These are phyloP conservation scores for Dicaeum eximium DNA, from an alignment of 2,113 vertebrate species.

Conservation along the genomic window DNA sequence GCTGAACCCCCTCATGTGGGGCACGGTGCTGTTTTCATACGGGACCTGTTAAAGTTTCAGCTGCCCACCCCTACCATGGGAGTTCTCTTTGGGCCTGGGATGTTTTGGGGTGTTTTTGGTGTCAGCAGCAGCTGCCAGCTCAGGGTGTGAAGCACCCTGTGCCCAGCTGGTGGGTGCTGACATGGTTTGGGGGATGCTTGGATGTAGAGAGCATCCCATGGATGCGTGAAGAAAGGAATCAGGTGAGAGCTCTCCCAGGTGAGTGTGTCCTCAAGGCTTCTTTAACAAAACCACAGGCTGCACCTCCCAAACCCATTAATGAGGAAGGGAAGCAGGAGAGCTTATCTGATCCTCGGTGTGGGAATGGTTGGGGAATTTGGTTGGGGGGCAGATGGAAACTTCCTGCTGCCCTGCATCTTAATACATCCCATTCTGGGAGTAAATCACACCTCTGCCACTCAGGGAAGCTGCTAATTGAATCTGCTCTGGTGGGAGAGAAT, in stretches of 20 bases:
- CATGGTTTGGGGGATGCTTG: background rate
- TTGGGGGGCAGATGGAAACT: background rate
- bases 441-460: background rate
- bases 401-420: background rate
- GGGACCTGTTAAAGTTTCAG: background rate
- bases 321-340: background rate
- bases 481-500: background rate
- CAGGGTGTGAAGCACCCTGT: background rate
- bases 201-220: background rate
- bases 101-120: background rate
- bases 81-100: background rate
- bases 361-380: background rate
- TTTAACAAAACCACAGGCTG: background rate
- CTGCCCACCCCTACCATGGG: background rate
- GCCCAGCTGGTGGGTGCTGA: background rate
- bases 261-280: background rate
- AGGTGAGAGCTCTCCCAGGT: background rate
- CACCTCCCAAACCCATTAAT: background rate
- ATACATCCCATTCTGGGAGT: background rate
- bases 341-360: background rate
- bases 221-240: background rate
- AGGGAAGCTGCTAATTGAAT: background rate
- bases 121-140: background rate
- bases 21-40: accelerated
- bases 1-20: accelerated